phyloP scores from a whole-genome alignment of 2,113 vertebrate species.

The Psettodes erumei region DNA sequence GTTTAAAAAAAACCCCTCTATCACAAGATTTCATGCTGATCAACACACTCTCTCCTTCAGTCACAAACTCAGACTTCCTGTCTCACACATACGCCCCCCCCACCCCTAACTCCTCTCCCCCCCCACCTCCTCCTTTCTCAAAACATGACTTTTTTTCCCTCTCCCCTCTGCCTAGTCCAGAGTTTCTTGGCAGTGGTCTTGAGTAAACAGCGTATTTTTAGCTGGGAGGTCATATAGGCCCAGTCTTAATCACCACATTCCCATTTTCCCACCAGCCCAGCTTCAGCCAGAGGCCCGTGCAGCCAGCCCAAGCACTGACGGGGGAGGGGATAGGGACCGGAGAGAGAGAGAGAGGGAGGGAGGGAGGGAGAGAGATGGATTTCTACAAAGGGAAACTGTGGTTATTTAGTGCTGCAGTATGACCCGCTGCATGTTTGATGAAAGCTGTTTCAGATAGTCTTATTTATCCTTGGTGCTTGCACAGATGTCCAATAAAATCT shows the following conservation, averaged over 20 bases:
- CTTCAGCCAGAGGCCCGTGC: slow-evolving; percentile 64
- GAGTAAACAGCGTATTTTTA: slow-evolving; percentile 91
- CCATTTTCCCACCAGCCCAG: slow-evolving; percentile 83
- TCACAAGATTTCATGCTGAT: slow-evolving; percentile 46
- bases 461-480: slow-evolving; percentile 17
- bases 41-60: slow-evolving; percentile 48
- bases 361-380: slow-evolving; percentile 34
- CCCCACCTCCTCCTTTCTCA: slow-evolving; percentile 54
- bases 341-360: slow-evolving; percentile 31
- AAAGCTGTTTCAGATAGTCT: slow-evolving; percentile 7
- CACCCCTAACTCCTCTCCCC: neutral
- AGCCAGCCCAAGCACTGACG: slow-evolving; percentile 36
- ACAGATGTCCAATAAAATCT: slow-evolving; percentile 2
- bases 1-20: neutral
- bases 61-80: slow-evolving; percentile 69
- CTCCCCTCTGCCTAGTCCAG: slow-evolving; percentile 82
- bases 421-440: slow-evolving; percentile 23
- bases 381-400: slow-evolving; percentile 33
- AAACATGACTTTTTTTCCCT: slow-evolving; percentile 70
- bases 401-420: slow-evolving; percentile 31
- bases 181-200: slow-evolving; percentile 87
- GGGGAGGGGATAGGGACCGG: slow-evolving; percentile 37
- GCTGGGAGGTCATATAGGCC: slow-evolving; percentile 86
- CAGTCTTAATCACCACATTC: slow-evolving; percentile 82
- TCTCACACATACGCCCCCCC: slow-evolving; percentile 23